Evolutionary conservation across 2,888 invertebrate species (phyloP).

Genomic region (Prosopocoilus inquinatus): DNA sequence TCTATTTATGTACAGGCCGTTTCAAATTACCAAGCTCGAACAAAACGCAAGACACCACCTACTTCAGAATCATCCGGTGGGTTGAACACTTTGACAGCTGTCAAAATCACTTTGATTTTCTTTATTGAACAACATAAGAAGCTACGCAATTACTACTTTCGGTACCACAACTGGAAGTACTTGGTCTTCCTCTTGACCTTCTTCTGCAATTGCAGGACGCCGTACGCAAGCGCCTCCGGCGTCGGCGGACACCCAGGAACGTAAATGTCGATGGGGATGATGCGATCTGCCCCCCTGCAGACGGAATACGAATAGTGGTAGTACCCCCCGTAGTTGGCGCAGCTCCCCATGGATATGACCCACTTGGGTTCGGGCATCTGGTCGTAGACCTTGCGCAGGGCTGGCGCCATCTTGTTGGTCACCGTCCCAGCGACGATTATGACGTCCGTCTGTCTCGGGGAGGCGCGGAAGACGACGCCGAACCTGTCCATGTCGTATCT

Average conservation of each 20-base stretch:
- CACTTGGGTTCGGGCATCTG: conserved; percentile 67
- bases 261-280: conserved; percentile 85
- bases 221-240: conserved; percentile 86
- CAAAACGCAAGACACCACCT: too few relatives aligned
- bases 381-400: conserved; percentile 61
- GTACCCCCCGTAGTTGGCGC: conserved; percentile 76
- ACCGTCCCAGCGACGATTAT: conserved; percentile 66
- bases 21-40: too few relatives aligned
- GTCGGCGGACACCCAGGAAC: conserved; percentile 95
- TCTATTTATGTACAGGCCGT: too few relatives aligned
- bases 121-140: too few relatives aligned
- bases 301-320: conserved; percentile 77
- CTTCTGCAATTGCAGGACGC: conserved; percentile 79
- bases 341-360: conserved; percentile 77
- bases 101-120: too few relatives aligned
- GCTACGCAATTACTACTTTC: conserved; percentile 33
- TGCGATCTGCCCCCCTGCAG: conserved; percentile 74
- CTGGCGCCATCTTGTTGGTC: conserved; percentile 71
- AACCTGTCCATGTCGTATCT: conserved; percentile 67
- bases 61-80: too few relatives aligned
- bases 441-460: conserved; percentile 62
- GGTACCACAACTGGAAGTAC: conserved; percentile 51
- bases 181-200: conserved; percentile 75
- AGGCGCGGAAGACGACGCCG: conserved; percentile 64
- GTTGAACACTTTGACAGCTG: too few relatives aligned